A percentile compares a stretch with the other conserved stretches of the same genome.
phyloP scores from a whole-genome alignment of 2,888 invertebrate species.

The Urechis unicinctus region DNA sequence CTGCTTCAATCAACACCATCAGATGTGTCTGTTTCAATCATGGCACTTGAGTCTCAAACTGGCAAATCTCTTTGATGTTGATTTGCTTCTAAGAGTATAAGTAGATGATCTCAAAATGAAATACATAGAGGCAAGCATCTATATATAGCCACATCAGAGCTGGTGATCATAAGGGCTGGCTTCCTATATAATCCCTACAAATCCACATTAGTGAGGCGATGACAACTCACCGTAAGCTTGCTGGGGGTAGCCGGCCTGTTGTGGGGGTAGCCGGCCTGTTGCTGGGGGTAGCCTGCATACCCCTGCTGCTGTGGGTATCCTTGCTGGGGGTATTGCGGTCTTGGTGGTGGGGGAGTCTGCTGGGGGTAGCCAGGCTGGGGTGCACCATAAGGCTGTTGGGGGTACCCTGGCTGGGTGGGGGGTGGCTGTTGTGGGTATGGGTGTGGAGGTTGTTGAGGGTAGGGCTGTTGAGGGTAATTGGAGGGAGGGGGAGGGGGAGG shows the following conservation, averaged over 20 bases:
- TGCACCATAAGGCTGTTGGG: not conserved
- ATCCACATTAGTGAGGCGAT: too few species aligned
- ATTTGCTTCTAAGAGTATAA: too few species aligned
- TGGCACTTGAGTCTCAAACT: too few species aligned
- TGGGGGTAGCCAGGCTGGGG: not conserved
- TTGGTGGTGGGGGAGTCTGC: not conserved
- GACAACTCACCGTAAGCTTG: too few species aligned
- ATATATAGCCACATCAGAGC: too few species aligned
- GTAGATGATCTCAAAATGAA: too few species aligned
- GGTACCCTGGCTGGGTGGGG: not conserved
- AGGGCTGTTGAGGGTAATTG: not conserved
- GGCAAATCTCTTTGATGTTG: too few species aligned
- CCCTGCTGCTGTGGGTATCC: not conserved
- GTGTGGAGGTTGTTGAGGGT: not conserved
- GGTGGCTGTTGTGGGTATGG: not conserved
- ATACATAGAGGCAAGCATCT: too few species aligned
- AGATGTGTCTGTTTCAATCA: too few species aligned
- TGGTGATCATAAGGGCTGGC: too few species aligned
- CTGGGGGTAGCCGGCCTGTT: not conserved
- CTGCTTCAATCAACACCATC: too few species aligned
- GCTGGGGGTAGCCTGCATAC: not conserved
- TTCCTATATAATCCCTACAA: too few species aligned
- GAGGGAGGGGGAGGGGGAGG: not conserved
- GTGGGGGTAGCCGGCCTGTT: not conserved
- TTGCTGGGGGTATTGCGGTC: not conserved